These are phyloP conservation scores for Serilophus lunatus DNA, from an alignment of 2,113 vertebrate genomes.

Conservation along the genomic window DNA sequence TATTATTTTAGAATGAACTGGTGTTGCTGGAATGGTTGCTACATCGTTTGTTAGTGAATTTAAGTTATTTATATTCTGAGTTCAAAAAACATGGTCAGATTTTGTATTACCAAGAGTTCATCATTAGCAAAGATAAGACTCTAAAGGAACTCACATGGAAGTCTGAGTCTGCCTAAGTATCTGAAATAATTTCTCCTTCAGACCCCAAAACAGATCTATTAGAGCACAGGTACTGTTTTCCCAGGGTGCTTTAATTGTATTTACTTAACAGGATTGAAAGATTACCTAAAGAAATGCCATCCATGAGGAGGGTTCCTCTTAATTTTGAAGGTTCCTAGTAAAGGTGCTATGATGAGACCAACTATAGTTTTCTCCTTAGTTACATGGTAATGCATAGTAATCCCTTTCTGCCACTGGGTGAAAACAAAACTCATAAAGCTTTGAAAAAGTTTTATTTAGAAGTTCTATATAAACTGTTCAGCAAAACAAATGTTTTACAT, in stretches of 20 bases:
- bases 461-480: background rate
- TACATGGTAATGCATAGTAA: background rate
- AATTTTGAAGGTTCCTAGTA: background rate
- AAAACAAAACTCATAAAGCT: background rate
- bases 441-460: background rate
- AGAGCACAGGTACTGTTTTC: background rate
- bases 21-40: background rate
- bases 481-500: background rate
- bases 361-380: background rate
- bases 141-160: background rate
- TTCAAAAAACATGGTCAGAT: background rate
- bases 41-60: background rate
- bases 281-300: background rate
- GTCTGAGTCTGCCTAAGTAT: background rate
- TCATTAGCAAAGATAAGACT: background rate
- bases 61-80: background rate
- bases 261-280: background rate
- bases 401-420: background rate
- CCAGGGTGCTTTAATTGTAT: background rate
- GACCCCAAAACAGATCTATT: background rate
- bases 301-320: background rate
- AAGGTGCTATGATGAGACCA: background rate
- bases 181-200: background rate
- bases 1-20: background rate
- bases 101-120: background rate